These are phyloP conservation scores for Bombus huntii DNA, from an alignment of 1,140 invertebrate species.

Conservation along the genomic window DNA sequence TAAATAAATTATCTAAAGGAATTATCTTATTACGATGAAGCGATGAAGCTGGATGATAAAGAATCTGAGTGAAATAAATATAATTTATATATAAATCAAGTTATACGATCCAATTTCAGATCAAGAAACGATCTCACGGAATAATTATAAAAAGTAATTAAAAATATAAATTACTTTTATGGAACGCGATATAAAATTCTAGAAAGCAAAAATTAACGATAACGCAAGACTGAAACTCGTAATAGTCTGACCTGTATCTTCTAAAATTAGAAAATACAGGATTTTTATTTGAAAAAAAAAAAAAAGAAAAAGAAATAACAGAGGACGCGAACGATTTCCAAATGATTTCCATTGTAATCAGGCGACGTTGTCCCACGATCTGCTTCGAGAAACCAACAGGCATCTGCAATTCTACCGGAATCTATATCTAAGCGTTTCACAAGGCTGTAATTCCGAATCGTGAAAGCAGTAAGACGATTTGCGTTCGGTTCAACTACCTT, in stretches of 20 bases:
- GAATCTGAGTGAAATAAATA: too few relatives aligned
- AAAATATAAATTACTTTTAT: not conserved
- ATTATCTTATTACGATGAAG: not conserved
- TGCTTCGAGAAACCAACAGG: not conserved
- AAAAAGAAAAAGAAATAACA: not conserved
- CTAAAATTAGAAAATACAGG: not conserved
- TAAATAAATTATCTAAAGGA: too few relatives aligned
- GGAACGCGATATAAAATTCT: too few relatives aligned
- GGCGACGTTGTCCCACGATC: constrained; percentile 2
- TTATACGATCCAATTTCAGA: too few relatives aligned
- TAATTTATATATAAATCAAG: too few relatives aligned
- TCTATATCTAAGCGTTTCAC: not conserved
- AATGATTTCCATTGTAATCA: constrained; percentile 6
- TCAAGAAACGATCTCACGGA: not conserved
- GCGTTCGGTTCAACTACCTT: not conserved
- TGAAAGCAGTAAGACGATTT: constrained; percentile 7
- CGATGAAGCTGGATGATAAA: not conserved
- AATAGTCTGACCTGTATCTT: not conserved
- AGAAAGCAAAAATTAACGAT: not conserved
- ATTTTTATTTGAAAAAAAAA: not conserved
- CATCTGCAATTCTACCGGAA: not conserved
- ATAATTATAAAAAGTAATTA: not conserved
- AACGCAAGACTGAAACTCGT: not conserved
- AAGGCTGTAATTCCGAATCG: constrained; percentile 7
- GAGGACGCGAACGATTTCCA: not conserved